These are phyloP conservation scores for Xiphophorus maculatus DNA, from an alignment of 2,113 vertebrate genomes.

Conservation along the genomic window DNA sequence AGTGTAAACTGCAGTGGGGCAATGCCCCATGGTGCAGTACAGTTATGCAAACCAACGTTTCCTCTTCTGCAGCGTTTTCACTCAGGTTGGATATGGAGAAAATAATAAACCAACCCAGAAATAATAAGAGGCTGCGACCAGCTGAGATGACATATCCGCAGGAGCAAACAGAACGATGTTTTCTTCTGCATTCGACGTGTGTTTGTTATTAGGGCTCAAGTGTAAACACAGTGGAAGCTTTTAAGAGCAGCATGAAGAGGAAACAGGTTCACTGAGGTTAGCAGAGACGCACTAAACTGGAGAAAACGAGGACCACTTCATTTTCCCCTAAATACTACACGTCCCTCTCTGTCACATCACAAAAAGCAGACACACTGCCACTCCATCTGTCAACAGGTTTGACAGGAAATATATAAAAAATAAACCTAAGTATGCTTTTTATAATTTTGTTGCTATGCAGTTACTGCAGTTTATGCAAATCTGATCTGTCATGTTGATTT, in stretches of 20 bases:
- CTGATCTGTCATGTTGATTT: not conserved
- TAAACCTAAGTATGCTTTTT: not conserved
- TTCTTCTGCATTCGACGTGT: conserved; percentile 5
- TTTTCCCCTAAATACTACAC: conserved; percentile 65
- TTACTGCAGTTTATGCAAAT: conserved; percentile 1
- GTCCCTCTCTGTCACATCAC: conserved; percentile 30
- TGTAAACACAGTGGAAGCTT: conserved; percentile 7
- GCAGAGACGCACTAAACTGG: conserved; percentile 18
- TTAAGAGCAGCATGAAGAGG: not conserved
- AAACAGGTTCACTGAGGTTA: not conserved
- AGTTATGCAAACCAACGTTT: not conserved
- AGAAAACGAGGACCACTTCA: conserved; percentile 43
- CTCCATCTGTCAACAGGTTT: conserved; percentile 33
- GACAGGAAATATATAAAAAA: conserved; percentile 18
- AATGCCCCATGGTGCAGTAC: conserved; percentile 10
- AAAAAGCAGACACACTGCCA: conserved; percentile 13
- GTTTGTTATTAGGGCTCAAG: not conserved
- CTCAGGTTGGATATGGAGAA: not conserved
- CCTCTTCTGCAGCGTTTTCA: conserved; percentile 9
- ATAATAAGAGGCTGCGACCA: not conserved
- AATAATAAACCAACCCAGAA: not conserved
- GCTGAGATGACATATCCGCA: not conserved
- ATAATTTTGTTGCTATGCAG: conserved; percentile 2
- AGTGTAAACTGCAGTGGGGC: not conserved
- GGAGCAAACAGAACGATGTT: conserved; percentile 9